Evolutionary conservation across 1,140 invertebrate genomes (phyloP), one percentile per base, ranked within the genome.

Genomic region (Brachionus sp.): DNA sequence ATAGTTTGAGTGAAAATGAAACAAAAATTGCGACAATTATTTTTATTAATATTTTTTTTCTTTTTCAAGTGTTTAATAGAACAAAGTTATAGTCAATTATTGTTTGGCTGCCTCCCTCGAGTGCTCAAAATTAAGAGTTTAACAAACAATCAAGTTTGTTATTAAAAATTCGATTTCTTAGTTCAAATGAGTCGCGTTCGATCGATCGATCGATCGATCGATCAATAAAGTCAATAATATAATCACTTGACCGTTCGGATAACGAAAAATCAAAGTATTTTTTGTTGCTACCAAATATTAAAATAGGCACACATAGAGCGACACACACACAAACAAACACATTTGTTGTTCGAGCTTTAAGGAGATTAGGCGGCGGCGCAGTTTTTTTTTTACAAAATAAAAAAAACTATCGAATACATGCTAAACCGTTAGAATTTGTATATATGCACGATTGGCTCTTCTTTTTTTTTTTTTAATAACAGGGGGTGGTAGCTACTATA

Each of bases 151-250:
- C 5, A 33, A 33, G 25, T 66, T 66, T 66, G 12, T 66, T 29
- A 66, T 66, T 66, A 66, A 33, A 33, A 66, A 66, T 66, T 66
- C 64, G 64, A 66, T 66, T 66, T 33, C 10, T 66, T 66, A 66
- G 64, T 66, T 66, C 64, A 66, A 66, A 33, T 33, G 33, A 33
- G 25, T 66, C n/a, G 50, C 50, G 19, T 66, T 66, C 4, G 33
- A 66, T 66, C 64, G 64, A 66, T 66, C 64, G 12, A 66, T 66
- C 4, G 33, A 66, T 66, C 64, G 64, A 66, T 66, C 64, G 12
- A 66, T 66, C 9, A 23, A 66, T 23, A 25, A 35, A 66, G 33
- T 66, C 50, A 57, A 25, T 29, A 29, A 46, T 33, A 66, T n/a
- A 66, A n/a, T 35, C 64, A 66, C 64, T 66, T 66, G 64, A 66